Base-by-base conservation (phyloP, 2,113 vertebrate genomes). In the Gulo gulo region DNA sequence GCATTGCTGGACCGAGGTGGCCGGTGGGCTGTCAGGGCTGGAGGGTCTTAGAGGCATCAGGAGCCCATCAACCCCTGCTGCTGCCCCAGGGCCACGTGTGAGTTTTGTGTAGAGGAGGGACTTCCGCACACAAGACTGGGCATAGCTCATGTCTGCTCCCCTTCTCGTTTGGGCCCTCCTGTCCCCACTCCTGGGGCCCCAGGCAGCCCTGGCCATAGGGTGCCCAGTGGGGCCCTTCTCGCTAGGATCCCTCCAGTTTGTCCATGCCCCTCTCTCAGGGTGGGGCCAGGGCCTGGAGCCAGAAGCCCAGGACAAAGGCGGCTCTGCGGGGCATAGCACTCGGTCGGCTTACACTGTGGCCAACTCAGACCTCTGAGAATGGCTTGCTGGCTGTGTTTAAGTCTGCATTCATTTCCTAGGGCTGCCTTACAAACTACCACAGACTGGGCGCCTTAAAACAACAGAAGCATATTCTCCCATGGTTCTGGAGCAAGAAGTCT, bases 131-230 rank as follows among this genome's bases (percentile, higher is more conserved):
- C 1, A 1, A 34, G 45, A 34, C 9, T 13, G 42, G 42, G 69
- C 6, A 8, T 18, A 36, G 47, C 23, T 93, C 34, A 29, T 0
- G 57, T n/a, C 39, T 2, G 23, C 21, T 16, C 4, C 39, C 39
- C 12, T 26, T 4, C 39, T 36, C 0, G 2, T 23, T n/a, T 2
- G 18, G 59, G 47, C 1, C 31, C 26, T 26, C 20, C 20, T 65
- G 20, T 61, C 36, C 3, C 45, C 61, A 20, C n/a, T n/a, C 39
- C 45, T 79, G 3, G 45, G 20, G 23, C 11, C 69, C 23, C 12
- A 0, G 45, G 67, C 8, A 57, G 34, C n/a, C n/a, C 76, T 42
- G 61, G 61, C 12, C 18, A 34, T 23, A 59, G 34, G 50, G 34
- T 55, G 9, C n/a, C 34, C 21, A 29, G 39, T 10, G 8, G 14